Percentiles rank a stretch among this genome's conserved stretches.
Conservation (phyloP, 2,888 invertebrate genomes). For the Spodoptera littoralis region DNA sequence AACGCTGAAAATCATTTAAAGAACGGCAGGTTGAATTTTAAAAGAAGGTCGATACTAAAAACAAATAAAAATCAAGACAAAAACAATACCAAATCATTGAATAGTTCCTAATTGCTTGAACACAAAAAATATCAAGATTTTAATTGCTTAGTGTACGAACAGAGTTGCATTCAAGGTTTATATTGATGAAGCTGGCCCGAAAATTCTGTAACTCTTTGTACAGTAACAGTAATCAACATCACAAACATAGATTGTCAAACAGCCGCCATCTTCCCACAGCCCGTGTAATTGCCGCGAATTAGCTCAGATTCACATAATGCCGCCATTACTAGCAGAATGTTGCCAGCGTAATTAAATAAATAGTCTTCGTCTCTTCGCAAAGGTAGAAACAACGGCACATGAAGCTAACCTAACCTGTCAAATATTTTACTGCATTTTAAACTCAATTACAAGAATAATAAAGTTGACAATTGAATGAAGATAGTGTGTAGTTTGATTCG, state of each 20-base stretch:
- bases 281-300: constrained; percentile 64
- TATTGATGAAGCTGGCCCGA: constrained; percentile 27
- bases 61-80: background rate
- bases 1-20: too few relatives aligned
- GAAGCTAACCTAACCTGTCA: too few relatives aligned
- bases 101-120: constrained; percentile 27
- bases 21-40: background rate
- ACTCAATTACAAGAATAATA: too few relatives aligned
- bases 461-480: too few relatives aligned
- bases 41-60: background rate
- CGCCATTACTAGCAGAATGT: constrained; percentile 55
- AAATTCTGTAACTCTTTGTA: constrained; percentile 51
- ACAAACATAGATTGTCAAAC: constrained; percentile 43
- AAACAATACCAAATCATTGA: constrained; percentile 22
- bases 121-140: constrained; percentile 31
- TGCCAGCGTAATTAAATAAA: constrained; percentile 55
- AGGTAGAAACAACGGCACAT: background rate
- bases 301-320: constrained; percentile 68
- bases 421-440: too few relatives aligned
- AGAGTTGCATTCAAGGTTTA: constrained; percentile 50
- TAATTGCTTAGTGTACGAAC: constrained; percentile 43
- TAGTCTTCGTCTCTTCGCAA: constrained; percentile 28
- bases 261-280: constrained; percentile 73
- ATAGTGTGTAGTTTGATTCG: too few relatives aligned
- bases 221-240: constrained; percentile 44